Base-by-base conservation (phyloP, 2,797 vertebrate species). In the Trachops cirrhosus region DNA sequence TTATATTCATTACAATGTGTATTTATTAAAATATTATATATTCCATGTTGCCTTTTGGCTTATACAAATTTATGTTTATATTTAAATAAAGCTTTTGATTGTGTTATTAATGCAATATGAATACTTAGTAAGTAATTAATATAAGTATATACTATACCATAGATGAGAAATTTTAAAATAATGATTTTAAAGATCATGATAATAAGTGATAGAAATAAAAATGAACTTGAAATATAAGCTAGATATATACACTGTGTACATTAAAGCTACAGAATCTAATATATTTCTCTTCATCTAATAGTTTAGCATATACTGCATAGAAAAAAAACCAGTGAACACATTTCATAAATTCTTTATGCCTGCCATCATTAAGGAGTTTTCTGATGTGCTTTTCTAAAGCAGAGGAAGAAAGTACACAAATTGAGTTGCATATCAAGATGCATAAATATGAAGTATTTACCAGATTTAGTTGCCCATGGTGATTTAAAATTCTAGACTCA, bases 401-500 rank as follows among this genome's bases (percentile, higher is more conserved):
- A 52, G 5, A 78, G 5, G 32, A 93, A 44, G 29, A 4, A 86
- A 86, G 32, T 85, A 71, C 67, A 78, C 34, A 52, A 54, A 14
- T 48, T 87, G 4, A 32, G 11, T 2, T 87, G 2, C 6, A 46
- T 67, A 79, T 84, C 34, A 86, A 86, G 19, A 84, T 80, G 18
- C 0, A 37, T 29, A 37, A 62, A 54, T 82, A 57, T 48, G 32
- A 87, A 92, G 2, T 73, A 86, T 57, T 59, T 86, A 29, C 22
- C 2, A 82, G 24, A 7, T 89, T 68, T 95, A 92, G 90, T 86
- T 89, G 29, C 22, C n/a, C 19, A 18, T 0, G 57, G 11, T 79
- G 52, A 84, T 84, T 62, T 86, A 86, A 93, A 95, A 75, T 92
- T 95, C 29, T 26, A 52, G 29, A 74, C 26, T 77, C 59, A 12